These are phyloP conservation scores for Macrosiphum euphorbiae DNA, from an alignment of 2,888 invertebrate species.

Conservation along the genomic window DNA sequence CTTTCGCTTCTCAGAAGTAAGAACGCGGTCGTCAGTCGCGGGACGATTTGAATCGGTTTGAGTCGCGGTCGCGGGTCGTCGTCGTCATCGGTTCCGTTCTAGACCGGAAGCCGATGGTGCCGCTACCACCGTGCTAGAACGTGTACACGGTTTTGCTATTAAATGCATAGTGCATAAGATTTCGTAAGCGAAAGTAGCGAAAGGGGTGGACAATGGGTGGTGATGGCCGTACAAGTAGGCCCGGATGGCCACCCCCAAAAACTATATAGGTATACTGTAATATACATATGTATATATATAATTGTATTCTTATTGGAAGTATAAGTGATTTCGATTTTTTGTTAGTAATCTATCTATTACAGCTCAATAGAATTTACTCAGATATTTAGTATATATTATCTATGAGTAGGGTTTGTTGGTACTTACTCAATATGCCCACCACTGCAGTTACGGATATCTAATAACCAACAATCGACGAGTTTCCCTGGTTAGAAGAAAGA, in stretches of 20 bases:
- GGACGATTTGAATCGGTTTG: neutral
- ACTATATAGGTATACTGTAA: neutral
- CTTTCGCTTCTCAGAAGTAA: neutral
- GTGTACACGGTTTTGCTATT: conserved; percentile 45
- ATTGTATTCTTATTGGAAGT: neutral
- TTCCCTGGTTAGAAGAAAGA: neutral
- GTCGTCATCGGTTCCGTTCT: neutral
- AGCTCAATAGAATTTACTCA: neutral
- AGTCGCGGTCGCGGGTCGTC: neutral
- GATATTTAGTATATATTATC: neutral
- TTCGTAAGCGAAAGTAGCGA: neutral
- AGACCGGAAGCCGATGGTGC: neutral
- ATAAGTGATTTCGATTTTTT: neutral
- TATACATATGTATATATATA: neutral
- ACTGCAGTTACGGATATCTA: neutral
- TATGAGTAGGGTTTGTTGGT: neutral
- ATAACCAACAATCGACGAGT: neutral
- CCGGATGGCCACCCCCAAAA: neutral
- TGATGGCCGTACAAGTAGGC: neutral
- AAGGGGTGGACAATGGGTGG: neutral
- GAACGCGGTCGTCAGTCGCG: neutral
- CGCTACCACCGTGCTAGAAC: neutral
- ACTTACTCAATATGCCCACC: neutral
- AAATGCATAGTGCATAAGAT: neutral
- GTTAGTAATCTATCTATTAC: neutral